Evolutionary conservation across 2,797 vertebrate species (phyloP).

Genomic region (Xenentodon cancila): DNA sequence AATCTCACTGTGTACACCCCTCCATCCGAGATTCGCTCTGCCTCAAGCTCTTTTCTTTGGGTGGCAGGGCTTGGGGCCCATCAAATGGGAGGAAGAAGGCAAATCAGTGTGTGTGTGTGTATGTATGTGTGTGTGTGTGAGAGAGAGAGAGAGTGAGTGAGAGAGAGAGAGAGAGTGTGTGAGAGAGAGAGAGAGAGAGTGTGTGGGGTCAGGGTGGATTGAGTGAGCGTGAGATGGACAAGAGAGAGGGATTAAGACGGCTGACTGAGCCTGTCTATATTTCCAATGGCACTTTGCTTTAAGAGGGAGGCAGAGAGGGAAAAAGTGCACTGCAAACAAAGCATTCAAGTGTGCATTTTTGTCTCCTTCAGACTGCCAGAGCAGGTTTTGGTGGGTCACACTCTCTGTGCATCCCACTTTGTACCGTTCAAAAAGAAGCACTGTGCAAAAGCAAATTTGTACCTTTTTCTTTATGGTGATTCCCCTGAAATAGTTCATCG

Average conservation of each 20-base stretch:
- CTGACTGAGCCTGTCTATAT: constrained; percentile 82
- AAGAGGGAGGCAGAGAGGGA: constrained; percentile 57
- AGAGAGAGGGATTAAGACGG: constrained; percentile 87
- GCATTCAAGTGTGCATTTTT: constrained; percentile 68
- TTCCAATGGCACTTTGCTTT: constrained; percentile 81
- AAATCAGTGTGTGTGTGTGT: constrained; percentile 40
- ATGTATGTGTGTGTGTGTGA: constrained; percentile 56
- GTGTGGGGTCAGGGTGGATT: constrained; percentile 80
- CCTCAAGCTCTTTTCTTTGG: constrained; percentile 56
- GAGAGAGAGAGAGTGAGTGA: constrained; percentile 82
- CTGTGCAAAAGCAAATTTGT: constrained; percentile 18
- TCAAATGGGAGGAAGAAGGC: constrained; percentile 71
- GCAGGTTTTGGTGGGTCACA: constrained; percentile 42
- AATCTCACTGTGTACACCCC: constrained; percentile 77
- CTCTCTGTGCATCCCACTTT: constrained; percentile 33
- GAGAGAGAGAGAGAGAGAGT: constrained; percentile 57
- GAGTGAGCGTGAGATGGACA: constrained; percentile 81
- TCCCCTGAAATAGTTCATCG: constrained; percentile 38
- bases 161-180: constrained; percentile 78
- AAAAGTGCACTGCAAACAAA: constrained; percentile 71
- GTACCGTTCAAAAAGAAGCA: constrained; percentile 20
- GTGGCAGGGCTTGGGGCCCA: constrained; percentile 73
- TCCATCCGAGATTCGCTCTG: constrained; percentile 66
- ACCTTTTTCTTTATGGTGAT: constrained; percentile 11
- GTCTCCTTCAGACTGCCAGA: constrained; percentile 44